A percentile compares a stretch with the other conserved stretches of the same genome.
phyloP scores from a whole-genome alignment of 2,888 invertebrate species.

The Zhuqinia jingwanae region DNA sequence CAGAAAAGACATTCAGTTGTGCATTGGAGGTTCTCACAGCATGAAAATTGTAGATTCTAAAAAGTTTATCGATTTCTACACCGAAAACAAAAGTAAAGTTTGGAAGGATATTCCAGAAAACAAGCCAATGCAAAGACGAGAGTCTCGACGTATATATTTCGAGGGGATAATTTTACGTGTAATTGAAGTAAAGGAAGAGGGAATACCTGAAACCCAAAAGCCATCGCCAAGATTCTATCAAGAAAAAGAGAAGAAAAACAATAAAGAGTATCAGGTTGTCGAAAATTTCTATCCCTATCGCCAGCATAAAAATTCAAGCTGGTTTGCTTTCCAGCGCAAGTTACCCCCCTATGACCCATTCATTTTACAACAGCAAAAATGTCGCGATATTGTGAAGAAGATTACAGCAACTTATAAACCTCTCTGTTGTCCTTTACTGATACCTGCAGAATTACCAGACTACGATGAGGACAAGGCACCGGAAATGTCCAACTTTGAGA shows the following conservation, averaged over 20 bases:
- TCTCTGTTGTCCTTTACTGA: conserved; percentile 20
- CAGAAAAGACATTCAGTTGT: conserved; percentile 21
- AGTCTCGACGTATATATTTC: conserved; percentile 28
- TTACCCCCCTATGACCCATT: conserved; percentile 3
- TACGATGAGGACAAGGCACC: background rate
- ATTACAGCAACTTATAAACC: background rate
- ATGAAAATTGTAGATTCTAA: background rate
- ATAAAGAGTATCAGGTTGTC: conserved; percentile 1
- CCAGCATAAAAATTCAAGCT: conserved; percentile 1
- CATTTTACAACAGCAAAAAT: background rate
- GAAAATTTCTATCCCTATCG: conserved; percentile 14
- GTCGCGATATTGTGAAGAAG: conserved; percentile 25
- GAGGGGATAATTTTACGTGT: conserved; percentile 27
- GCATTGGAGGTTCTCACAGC: conserved; percentile 33
- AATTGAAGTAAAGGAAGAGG: background rate
- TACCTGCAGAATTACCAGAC: conserved; percentile 39
- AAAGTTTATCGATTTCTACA: background rate
- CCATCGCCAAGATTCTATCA: too few relatives aligned
- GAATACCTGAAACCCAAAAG: too few relatives aligned
- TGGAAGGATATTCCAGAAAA: background rate
- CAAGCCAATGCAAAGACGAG: conserved; percentile 2
- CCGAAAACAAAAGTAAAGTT: background rate
- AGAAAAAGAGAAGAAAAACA: too few relatives aligned
- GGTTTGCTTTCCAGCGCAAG: conserved; percentile 42
- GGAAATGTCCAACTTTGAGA: background rate